These are phyloP conservation scores for Oryctes rhinoceros DNA, from an alignment of 1,140 invertebrate genomes.

Conservation along the genomic window DNA sequence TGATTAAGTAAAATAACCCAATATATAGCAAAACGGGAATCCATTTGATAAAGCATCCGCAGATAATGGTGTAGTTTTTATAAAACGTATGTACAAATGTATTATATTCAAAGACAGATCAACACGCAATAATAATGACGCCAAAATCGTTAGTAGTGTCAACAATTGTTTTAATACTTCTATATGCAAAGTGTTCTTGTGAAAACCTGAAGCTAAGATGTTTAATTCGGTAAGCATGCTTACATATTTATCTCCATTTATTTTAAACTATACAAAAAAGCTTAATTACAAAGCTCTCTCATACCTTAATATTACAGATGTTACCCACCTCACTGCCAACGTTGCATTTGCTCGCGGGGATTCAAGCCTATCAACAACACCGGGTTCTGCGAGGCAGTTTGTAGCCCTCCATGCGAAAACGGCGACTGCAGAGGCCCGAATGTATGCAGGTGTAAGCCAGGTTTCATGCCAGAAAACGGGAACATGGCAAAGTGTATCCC, in stretches of 20 bases:
- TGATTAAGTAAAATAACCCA: background rate
- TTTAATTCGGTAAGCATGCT: too few species aligned
- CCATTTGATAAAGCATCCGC: background rate
- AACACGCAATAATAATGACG: background rate
- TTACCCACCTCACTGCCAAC: background rate
- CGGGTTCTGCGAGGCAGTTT: constrained; percentile 60
- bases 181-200: background rate
- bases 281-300: too few species aligned
- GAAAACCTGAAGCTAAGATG: background rate
- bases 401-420: constrained; percentile 59
- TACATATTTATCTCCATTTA: too few species aligned
- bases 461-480: constrained; percentile 60
- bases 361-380: background rate
- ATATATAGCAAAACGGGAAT: background rate
- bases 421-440: constrained; percentile 66
- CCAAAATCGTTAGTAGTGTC: background rate
- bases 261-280: too few species aligned
- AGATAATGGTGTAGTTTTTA: background rate
- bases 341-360: background rate
- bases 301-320: too few species aligned
- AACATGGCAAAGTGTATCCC: constrained; percentile 63
- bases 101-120: background rate
- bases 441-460: constrained; percentile 64
- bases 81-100: background rate
- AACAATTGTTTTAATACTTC: background rate